A percentile compares a stretch with the other conserved stretches of the same genome.
Conservation (phyloP, 2,888 invertebrate genomes). For the Elgonia sp. region DNA sequence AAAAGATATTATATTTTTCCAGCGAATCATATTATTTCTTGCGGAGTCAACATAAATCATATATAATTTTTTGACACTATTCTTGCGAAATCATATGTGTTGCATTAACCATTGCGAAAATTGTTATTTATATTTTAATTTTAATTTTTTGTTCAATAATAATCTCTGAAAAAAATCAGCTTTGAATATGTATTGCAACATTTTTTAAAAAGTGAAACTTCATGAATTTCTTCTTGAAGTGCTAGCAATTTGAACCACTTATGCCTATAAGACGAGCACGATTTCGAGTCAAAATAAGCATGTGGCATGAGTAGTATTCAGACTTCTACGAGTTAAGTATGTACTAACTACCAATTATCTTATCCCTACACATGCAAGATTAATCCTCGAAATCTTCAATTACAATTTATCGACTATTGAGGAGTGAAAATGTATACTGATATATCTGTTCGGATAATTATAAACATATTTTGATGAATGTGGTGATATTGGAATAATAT, state of each 20-base stretch:
- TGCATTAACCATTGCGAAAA: neutral
- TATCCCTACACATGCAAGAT: conserved; percentile 69
- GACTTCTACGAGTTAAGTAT: conserved; percentile 76
- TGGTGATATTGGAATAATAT: conserved; percentile 18
- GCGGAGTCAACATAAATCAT: conserved; percentile 1
- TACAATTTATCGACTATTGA: conserved; percentile 74
- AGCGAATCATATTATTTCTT: conserved; percentile 23
- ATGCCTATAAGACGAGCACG: conserved; percentile 61
- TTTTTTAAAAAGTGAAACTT: conserved; percentile 28
- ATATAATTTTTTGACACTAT: neutral
- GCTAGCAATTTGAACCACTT: conserved; percentile 67
- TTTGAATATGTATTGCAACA: conserved; percentile 18
- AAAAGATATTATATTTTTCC: conserved; percentile 50
- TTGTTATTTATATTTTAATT: neutral
- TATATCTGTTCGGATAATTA: conserved; percentile 54
- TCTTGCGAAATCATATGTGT: neutral
- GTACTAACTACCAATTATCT: conserved; percentile 81
- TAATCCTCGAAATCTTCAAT: conserved; percentile 79
- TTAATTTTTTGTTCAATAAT: neutral
- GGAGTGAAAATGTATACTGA: conserved; percentile 57
- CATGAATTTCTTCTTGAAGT: conserved; percentile 49
- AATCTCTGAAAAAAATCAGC: neutral
- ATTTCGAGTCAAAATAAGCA: conserved; percentile 66
- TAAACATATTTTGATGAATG: conserved; percentile 58
- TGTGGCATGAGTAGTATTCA: conserved; percentile 59